Evolutionary conservation across 1,140 invertebrate species (phyloP).

Genomic region (Cherax destructor): DNA sequence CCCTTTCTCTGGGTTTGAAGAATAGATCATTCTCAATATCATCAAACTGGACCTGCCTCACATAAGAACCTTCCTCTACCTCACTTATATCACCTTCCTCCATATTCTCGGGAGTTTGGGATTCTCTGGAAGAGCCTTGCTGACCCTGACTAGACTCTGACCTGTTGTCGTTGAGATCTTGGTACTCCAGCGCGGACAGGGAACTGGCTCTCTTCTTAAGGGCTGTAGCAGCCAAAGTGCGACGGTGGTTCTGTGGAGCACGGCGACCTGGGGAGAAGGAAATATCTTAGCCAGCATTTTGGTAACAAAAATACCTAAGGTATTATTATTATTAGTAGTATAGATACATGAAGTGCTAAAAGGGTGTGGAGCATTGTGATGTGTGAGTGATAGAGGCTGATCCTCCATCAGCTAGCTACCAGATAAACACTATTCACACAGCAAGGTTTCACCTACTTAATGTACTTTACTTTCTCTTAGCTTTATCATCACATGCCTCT

Average conservation of each 20-base stretch:
- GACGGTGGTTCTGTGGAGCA: conserved; percentile 38
- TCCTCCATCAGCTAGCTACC: too few species aligned
- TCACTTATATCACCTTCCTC: background rate
- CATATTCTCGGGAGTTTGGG: conserved; percentile 35
- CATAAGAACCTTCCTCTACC: background rate
- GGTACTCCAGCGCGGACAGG: conserved; percentile 52
- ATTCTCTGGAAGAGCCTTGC: conserved; percentile 33
- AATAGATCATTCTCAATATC: conserved; percentile 42
- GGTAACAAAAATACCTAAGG: background rate
- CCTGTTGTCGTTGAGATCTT: conserved; percentile 60
- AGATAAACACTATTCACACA: too few species aligned
- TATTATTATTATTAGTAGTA: too few species aligned
- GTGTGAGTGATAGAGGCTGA: too few species aligned
- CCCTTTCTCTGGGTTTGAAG: conserved; percentile 7
- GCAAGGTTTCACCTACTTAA: too few species aligned
- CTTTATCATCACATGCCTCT: too few species aligned
- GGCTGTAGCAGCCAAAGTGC: conserved; percentile 1
- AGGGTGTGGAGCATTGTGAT: too few species aligned
- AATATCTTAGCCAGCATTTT: background rate
- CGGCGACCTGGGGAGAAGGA: conserved; percentile 46
- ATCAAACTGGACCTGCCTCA: conserved; percentile 33
- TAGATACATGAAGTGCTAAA: too few species aligned
- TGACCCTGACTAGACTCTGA: conserved; percentile 63
- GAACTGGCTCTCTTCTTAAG: conserved; percentile 62
- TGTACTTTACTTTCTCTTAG: too few species aligned